Evolutionary conservation across 2,797 vertebrate species (phyloP).

Genomic region (Monodelphis domestica): DNA sequence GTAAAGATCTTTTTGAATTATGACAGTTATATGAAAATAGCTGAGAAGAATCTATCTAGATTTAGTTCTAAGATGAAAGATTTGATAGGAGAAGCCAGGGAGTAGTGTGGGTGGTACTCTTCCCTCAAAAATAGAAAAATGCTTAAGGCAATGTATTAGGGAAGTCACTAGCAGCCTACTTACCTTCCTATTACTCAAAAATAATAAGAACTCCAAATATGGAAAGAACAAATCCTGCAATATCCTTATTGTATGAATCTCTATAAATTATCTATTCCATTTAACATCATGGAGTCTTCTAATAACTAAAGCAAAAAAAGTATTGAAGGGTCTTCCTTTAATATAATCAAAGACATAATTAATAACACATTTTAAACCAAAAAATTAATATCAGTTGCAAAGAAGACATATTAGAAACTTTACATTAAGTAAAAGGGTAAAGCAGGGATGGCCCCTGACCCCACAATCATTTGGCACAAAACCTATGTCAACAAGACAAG

Average conservation of each 20-base stretch:
- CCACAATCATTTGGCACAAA: neutral
- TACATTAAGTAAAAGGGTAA: neutral
- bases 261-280: constrained; percentile 47
- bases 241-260: constrained; percentile 37
- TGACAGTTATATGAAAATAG: neutral
- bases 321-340: neutral
- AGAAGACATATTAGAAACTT: neutral
- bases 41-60: constrained; percentile 1
- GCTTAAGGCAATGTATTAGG: constrained; percentile 8
- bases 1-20: neutral
- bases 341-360: neutral
- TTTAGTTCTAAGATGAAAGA: constrained; percentile 1
- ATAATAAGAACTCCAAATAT: constrained; percentile 19
- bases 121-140: constrained; percentile 41
- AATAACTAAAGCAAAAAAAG: constrained; percentile 40
- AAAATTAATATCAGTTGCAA: neutral
- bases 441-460: neutral
- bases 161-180: constrained; percentile 38
- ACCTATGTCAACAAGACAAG: neutral
- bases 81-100: constrained; percentile 29
- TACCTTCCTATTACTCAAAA: constrained; percentile 40
- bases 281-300: constrained; percentile 47
- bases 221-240: constrained; percentile 14
- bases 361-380: neutral
- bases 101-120: neutral